Conservation (phyloP, 2,797 vertebrate species). For the Acestrorhynchus altus region DNA sequence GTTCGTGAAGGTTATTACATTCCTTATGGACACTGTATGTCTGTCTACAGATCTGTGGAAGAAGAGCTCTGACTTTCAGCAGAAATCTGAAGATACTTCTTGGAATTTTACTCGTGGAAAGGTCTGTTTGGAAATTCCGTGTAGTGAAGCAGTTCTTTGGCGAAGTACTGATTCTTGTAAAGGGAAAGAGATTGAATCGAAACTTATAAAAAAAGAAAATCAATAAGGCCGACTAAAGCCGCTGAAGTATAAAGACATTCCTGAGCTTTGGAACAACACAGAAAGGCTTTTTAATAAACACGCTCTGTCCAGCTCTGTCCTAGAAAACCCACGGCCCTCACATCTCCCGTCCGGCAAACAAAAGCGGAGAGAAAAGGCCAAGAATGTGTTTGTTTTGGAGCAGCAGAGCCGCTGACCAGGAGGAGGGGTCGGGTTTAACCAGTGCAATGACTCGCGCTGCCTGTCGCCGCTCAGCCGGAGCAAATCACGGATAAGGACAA, state of each 20-base stretch:
- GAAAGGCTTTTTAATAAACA: conserved; percentile 39
- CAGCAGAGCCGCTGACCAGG: conserved; percentile 3
- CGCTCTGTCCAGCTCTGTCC: conserved; percentile 6
- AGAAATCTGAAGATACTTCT: background rate
- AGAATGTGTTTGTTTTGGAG: conserved; percentile 52
- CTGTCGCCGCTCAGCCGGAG: background rate
- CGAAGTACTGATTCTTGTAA: background rate
- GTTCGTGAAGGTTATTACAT: too few species aligned
- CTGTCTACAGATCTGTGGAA: too few species aligned
- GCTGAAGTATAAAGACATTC: conserved; percentile 25
- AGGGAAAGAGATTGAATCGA: background rate
- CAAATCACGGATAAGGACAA: background rate
- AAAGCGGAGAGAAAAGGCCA: conserved; percentile 26
- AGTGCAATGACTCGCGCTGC: background rate
- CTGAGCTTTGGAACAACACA: conserved; percentile 16
- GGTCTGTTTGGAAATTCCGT: background rate
- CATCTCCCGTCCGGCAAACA: conserved; percentile 34
- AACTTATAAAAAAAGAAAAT: background rate
- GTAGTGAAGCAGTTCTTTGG: background rate
- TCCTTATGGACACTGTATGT: too few species aligned
- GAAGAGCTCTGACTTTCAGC: background rate
- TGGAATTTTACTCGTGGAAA: background rate
- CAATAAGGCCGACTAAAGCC: conserved; percentile 18
- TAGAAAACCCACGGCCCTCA: conserved; percentile 29
- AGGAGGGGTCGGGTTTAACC: background rate